A percentile compares a stretch with the other conserved stretches of the same genome.
Conservation (phyloP, 2,888 invertebrate genomes). For the Andrena minutula region DNA sequence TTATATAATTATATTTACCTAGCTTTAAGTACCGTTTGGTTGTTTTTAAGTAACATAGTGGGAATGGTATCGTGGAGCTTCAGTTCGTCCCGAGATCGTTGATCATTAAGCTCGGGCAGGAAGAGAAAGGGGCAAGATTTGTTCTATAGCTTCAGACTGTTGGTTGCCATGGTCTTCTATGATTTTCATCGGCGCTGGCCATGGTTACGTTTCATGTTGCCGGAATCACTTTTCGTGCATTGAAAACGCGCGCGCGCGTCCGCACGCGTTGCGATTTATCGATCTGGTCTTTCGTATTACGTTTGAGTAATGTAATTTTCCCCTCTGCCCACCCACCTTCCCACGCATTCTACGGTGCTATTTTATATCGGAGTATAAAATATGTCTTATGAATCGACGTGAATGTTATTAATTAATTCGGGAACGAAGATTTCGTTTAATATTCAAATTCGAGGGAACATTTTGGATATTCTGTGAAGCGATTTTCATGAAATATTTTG, state of each 20-base stretch:
- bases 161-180: constrained; percentile 13
- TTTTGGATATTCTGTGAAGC: neutral
- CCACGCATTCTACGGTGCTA: neutral
- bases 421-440: constrained; percentile 48
- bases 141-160: constrained; percentile 35
- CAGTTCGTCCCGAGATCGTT: neutral
- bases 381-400: constrained; percentile 33
- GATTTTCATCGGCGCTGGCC: constrained; percentile 18
- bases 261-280: constrained; percentile 43
- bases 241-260: constrained; percentile 14
- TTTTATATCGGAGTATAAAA: neutral
- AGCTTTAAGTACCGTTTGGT: constrained; percentile 19
- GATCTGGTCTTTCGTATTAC: constrained; percentile 35
- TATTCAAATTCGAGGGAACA: constrained; percentile 3
- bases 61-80: neutral
- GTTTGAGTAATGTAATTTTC: constrained; percentile 40
- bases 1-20: constrained; percentile 42
- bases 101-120: neutral
- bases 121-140: neutral
- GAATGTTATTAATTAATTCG: constrained; percentile 47
- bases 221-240: constrained; percentile 38
- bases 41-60: neutral
- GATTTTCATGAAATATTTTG: constrained; percentile 33
- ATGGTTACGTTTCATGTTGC: constrained; percentile 1
- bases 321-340: neutral